Conservation (phyloP, 1,140 invertebrate genomes). For the Drosophila bocqueti region DNA sequence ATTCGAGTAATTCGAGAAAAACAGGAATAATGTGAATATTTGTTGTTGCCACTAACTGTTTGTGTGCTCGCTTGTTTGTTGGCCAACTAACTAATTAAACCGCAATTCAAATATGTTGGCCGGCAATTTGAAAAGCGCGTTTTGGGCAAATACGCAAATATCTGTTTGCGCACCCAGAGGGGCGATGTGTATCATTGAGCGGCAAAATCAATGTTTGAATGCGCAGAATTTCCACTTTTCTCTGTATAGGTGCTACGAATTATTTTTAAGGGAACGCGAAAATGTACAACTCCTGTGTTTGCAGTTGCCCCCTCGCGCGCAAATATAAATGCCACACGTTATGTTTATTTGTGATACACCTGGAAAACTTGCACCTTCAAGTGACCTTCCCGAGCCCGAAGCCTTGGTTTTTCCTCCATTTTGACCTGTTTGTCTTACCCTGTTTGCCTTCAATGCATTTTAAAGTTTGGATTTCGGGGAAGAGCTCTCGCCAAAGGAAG, state of each 20-base stretch:
- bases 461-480: constrained; percentile 54
- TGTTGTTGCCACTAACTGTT: constrained; percentile 15
- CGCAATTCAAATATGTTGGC: constrained; percentile 69
- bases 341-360: constrained; percentile 71
- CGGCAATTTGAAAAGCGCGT: constrained; percentile 58
- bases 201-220: constrained; percentile 70
- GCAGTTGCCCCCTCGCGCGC: constrained; percentile 27
- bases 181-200: constrained; percentile 15
- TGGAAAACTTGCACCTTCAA: constrained; percentile 53
- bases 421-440: constrained; percentile 37
- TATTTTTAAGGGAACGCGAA: constrained; percentile 38
- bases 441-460: constrained; percentile 72
- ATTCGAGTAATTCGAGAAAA: constrained; percentile 16
- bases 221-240: constrained; percentile 34
- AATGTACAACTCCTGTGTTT: constrained; percentile 48
- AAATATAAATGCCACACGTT: constrained; percentile 79
- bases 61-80: constrained; percentile 27
- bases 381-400: constrained; percentile 52
- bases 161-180: constrained; percentile 17
- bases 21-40: constrained; percentile 39
- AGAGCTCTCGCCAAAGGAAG: constrained; percentile 4
- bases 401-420: constrained; percentile 22
- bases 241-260: constrained; percentile 5
- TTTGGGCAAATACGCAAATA: constrained; percentile 50
- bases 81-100: constrained; percentile 75